Percentiles rank a stretch among this genome's conserved stretches.
phyloP scores from a whole-genome alignment of 2,888 invertebrate species.

The Hirtodrosophila cameraria region DNA sequence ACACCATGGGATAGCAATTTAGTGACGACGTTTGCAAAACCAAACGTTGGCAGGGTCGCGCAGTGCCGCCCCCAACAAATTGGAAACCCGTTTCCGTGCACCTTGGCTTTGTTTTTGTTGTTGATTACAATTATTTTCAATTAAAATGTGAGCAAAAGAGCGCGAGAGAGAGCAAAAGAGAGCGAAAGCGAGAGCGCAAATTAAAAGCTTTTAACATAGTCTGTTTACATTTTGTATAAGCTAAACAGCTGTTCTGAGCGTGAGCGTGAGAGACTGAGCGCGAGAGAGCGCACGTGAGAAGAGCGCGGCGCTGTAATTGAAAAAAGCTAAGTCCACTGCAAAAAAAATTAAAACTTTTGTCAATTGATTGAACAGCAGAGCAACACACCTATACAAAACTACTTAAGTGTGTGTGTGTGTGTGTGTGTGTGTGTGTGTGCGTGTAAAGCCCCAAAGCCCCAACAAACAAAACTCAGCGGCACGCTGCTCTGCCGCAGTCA shows the following conservation, averaged over 20 bases:
- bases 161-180: conserved; percentile 7
- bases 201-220: conserved; percentile 61
- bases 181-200: conserved; percentile 28
- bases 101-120: conserved; percentile 73
- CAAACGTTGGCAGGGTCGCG: conserved; percentile 25
- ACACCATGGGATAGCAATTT: conserved; percentile 27
- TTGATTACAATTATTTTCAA: conserved; percentile 70
- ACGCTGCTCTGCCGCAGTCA: conserved; percentile 46
- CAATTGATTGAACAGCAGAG: conserved; percentile 66
- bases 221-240: conserved; percentile 70
- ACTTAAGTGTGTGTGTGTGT: conserved; percentile 7
- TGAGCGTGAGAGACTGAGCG: conserved; percentile 9
- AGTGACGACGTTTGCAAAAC: conserved; percentile 16
- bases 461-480: conserved; percentile 56
- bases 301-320: conserved; percentile 46
- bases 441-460: conserved; percentile 20
- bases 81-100: conserved; percentile 71
- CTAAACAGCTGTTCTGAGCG: conserved; percentile 64
- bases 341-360: conserved; percentile 68
- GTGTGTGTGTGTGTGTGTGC: conserved; percentile 10
- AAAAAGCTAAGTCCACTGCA: conserved; percentile 51
- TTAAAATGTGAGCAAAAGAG: conserved; percentile 40
- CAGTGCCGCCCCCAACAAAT: conserved; percentile 10
- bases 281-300: conserved; percentile 16
- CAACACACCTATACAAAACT: conserved; percentile 2